Conservation (phyloP, 2,797 vertebrate species). For the Loris lydekkerianus region DNA sequence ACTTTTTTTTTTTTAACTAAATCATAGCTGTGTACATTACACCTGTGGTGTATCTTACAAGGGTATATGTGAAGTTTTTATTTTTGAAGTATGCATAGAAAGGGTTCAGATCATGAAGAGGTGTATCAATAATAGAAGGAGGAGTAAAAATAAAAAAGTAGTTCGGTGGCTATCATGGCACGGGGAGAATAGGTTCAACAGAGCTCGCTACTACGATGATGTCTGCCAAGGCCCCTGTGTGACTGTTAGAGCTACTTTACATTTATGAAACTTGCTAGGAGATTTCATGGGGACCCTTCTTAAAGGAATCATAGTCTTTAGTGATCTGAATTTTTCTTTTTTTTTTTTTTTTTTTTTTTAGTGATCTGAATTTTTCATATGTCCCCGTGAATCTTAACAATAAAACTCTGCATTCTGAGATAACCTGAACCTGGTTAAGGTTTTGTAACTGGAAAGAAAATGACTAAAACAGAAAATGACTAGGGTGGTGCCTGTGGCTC, state of each 20-base stretch:
- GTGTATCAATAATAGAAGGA: not conserved
- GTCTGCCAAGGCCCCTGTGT: not conserved
- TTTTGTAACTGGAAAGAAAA: not conserved
- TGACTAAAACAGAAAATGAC: no score
- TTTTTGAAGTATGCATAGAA: not conserved
- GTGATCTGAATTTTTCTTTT: not conserved
- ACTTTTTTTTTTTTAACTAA: no score
- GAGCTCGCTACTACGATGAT: not conserved
- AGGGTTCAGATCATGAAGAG: not conserved
- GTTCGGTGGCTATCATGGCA: no score
- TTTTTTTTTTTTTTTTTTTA: not conserved
- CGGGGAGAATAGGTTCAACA: not conserved
- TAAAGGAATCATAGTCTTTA: not conserved
- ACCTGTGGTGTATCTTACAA: no score
- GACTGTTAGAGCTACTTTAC: not conserved
- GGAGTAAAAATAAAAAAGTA: not conserved
- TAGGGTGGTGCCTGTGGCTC: not conserved
- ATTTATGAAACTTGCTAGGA: not conserved
- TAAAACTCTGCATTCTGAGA: not conserved
- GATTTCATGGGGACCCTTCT: not conserved
- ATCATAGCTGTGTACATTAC: no score
- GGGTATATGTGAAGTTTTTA: not conserved
- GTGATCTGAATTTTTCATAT: not conserved
- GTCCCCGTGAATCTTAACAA: not conserved
- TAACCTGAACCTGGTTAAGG: not conserved